These are phyloP conservation scores for Andricus grossulariae DNA, from an alignment of 1,140 invertebrate species.

Conservation along the genomic window DNA sequence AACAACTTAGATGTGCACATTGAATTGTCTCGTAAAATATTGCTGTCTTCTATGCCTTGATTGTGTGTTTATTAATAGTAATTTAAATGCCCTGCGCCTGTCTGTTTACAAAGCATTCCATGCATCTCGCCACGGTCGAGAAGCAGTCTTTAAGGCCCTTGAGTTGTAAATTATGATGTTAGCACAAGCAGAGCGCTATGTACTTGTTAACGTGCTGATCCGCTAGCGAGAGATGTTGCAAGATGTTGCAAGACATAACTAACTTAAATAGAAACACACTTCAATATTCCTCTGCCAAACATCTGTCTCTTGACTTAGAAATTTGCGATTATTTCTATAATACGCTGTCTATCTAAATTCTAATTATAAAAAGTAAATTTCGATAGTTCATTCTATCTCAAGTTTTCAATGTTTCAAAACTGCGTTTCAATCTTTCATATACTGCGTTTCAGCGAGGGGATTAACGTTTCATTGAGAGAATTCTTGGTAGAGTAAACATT, in stretches of 20 bases:
- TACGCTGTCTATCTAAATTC: not conserved
- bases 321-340: not conserved
- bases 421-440: no score
- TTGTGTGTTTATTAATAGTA: constrained; percentile 9
- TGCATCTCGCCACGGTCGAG: not conserved
- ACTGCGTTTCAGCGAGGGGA: no score
- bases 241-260: constrained; percentile 11
- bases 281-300: not conserved
- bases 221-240: constrained; percentile 8
- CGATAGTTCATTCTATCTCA: no score
- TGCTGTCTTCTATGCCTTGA: not conserved
- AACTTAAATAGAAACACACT: constrained; percentile 13
- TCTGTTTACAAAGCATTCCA: constrained; percentile 26
- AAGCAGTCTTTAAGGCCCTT: constrained; percentile 16
- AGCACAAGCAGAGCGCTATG: constrained; percentile 7
- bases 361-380: no score
- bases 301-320: not conserved
- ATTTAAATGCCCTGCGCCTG: not conserved
- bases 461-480: not conserved
- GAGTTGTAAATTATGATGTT: constrained; percentile 11
- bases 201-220: constrained; percentile 4
- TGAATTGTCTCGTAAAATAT: not conserved
- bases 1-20: no score
- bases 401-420: no score
- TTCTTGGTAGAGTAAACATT: not conserved